Percentiles rank a stretch among this genome's conserved stretches.
Evolutionary conservation across 2,888 invertebrate species (phyloP).

Genomic region (Monochamus alternatus): DNA sequence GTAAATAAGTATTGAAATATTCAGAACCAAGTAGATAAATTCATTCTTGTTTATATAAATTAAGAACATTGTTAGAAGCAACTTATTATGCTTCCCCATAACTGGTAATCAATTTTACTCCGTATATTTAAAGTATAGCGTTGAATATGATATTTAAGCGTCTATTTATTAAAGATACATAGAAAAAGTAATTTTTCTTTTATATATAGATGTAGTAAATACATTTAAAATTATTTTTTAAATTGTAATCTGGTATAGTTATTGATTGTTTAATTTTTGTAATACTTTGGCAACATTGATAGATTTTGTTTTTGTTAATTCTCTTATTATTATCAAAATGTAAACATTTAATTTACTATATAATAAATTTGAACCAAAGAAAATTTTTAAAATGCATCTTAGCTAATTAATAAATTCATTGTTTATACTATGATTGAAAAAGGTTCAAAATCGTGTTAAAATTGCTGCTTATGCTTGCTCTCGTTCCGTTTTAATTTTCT

Average conservation of each 20-base stretch:
- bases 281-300: neutral
- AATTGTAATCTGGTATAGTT: neutral
- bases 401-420: neutral
- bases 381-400: no score
- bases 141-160: neutral
- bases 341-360: no score
- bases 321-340: no score
- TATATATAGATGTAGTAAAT: neutral
- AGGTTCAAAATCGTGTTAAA: no score
- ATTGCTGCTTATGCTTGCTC: no score
- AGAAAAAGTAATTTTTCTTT: neutral
- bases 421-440: neutral
- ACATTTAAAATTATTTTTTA: neutral
- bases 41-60: neutral
- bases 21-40: neutral
- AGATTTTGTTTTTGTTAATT: neutral
- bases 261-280: neutral
- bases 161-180: neutral
- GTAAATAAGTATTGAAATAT: constrained; percentile 16
- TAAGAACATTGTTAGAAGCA: neutral
- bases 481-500: no score
- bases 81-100: neutral
- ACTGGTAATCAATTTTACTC: neutral
- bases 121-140: neutral
- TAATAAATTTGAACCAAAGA: no score